Conservation (phyloP, 2,888 invertebrate species). For the Sialis fuliginosa region DNA sequence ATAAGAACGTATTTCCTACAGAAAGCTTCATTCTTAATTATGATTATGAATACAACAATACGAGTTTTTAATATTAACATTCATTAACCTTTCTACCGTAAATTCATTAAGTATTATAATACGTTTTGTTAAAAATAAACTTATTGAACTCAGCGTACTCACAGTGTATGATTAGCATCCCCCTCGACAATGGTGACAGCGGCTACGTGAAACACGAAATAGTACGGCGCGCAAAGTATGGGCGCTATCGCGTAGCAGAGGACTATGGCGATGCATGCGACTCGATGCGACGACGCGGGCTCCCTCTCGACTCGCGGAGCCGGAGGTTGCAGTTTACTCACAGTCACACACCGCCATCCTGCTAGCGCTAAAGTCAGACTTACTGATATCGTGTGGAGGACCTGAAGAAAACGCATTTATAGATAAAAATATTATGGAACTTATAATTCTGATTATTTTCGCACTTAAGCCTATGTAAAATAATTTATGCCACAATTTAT, state of each 20-base stretch:
- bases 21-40: too few species aligned
- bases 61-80: too few species aligned
- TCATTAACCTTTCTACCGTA: too few species aligned
- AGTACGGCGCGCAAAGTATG: constrained; percentile 69
- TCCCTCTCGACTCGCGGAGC: background rate
- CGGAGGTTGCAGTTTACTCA: constrained; percentile 40
- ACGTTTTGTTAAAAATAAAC: too few species aligned
- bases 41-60: too few species aligned
- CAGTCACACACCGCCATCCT: constrained; percentile 72
- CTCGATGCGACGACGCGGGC: background rate
- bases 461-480: too few species aligned
- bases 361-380: constrained; percentile 66
- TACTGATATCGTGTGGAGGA: constrained; percentile 68
- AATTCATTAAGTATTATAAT: too few species aligned
- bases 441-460: too few species aligned
- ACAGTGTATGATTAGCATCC: constrained; percentile 37
- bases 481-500: too few species aligned
- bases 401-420: constrained; percentile 65
- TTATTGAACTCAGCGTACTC: constrained; percentile 19
- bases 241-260: constrained; percentile 61
- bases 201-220: constrained; percentile 46
- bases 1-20: too few species aligned
- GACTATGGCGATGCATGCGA: constrained; percentile 36
- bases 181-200: constrained; percentile 33
- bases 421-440: too few species aligned